Conservation (phyloP, 2,113 vertebrate species). For the Podarcis muralis region DNA sequence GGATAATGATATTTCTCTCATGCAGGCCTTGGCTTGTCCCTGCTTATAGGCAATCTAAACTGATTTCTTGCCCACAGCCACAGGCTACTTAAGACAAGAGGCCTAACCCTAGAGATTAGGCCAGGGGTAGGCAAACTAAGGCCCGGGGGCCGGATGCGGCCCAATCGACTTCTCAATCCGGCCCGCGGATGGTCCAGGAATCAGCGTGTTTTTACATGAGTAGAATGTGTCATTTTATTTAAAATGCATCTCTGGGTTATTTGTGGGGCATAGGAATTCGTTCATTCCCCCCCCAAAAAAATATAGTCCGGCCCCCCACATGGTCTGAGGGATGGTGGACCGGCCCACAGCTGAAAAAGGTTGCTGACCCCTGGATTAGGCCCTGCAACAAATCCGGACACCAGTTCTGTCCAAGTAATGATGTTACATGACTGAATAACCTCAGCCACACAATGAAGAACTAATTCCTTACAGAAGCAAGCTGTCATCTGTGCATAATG, state of each 20-base stretch:
- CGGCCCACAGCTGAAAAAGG: too few relatives aligned
- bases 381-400: neutral
- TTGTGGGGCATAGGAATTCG: too few relatives aligned
- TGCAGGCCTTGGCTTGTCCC: neutral
- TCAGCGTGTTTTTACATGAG: too few relatives aligned
- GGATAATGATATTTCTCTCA: neutral
- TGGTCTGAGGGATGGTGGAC: too few relatives aligned
- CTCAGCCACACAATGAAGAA: neutral
- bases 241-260: too few relatives aligned
- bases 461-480: neutral
- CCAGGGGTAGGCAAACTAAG: too few relatives aligned
- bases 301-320: too few relatives aligned
- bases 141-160: too few relatives aligned
- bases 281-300: too few relatives aligned
- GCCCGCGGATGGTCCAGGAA: too few relatives aligned
- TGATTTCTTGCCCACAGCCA: neutral
- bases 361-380: neutral
- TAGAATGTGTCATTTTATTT: too few relatives aligned
- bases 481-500: neutral
- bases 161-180: too few relatives aligned
- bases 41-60: neutral
- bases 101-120: neutral
- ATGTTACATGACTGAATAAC: neutral
- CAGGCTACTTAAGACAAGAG: neutral
- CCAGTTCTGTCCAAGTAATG: neutral